Base-by-base conservation (phyloP, 2,113 vertebrate species). In the Melanotaenia duboulayi region DNA sequence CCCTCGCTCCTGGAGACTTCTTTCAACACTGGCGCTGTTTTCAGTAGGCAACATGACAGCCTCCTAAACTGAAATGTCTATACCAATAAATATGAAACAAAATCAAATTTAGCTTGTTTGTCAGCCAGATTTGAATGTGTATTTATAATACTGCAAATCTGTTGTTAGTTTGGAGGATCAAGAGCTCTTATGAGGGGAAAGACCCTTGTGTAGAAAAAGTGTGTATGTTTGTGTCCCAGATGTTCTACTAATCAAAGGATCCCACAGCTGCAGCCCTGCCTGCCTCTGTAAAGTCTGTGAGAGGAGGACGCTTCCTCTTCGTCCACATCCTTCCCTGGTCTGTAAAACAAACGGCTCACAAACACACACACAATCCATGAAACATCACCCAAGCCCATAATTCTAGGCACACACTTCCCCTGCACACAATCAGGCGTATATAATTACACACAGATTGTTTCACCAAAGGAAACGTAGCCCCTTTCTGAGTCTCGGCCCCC, bases 361-460 rank as follows among this genome's bases (percentile, higher is more conserved):
- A 57, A 83, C 69, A 32, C 75, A 50, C 51, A 80, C 76, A 57
- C 81, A 66, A 68, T 77, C 71, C 35, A 6, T 39, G 56, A 79
- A 69, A 78, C 59, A 62, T 85, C 84, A 81, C 78, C 66, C 74
- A 49, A 70, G 79, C 77, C 78, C 86, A 87, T 70, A 73, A 90
- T 91, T 87, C 87, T 75, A 81, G 81, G 83, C 80, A 84, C 80
- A 76, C 75, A 78, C 84, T 92, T 92, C 90, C 89, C 90, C 70
- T 83, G 66, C 65, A 87, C 90, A 94, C 91, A 93, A 91, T 91
- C 89, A 88, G 83, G 56, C 46, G 40, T 72, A 86, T 90, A 92
- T 92, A 94, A 92, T 92, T 92, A 92, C 84, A 87, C 59, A 60
- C 87, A 89, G 85, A 89, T 90, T 91, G 89, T 91, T 90, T 80